Base-by-base conservation (phyloP, 2,888 invertebrate genomes). In the Iselma pallidipennis region DNA sequence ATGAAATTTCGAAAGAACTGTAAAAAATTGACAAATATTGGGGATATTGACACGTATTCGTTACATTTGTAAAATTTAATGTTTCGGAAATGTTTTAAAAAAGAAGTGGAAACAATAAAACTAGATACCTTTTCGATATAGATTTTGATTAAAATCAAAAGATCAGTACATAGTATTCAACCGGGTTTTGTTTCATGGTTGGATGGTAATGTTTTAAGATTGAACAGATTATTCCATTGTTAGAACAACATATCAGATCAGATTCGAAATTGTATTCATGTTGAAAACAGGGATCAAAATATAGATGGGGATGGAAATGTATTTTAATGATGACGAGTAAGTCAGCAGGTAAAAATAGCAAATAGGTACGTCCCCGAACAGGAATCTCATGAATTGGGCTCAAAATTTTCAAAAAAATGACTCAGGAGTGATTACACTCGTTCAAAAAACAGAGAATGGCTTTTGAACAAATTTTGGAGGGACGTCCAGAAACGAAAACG, bases 21-120 rank as follows among this genome's bases (percentile, higher is more conserved):
- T 67, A 71, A 74, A 69, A 68, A 67, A 55, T 28, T 14, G 31
- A n/a, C 14, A 5, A n/a, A 33, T 33, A 33, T 33, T 33, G 31
- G 31, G 14, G 1, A 33, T n/a, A 14, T 33, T 33, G 14, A 1
- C 1, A 14, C 2, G 10, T 14, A 75, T 74, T 74, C 69, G 74
- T 63, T 57, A 67, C 65, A 67, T 69, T 69, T 62, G 59, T 29
- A 58, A 71, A 70, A 73, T 68, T 74, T 72, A 74, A 74, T 75
- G 74, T 74, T 72, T 71, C 71, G 74, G 71, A 74, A 73, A 74
- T 49, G 48, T 48, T 57, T 37, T 33, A 49, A 31, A 55, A 10
- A 48, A 10, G 42, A 29, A 21, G n/a, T 14, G 45, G 29, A 49
- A 9, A n/a, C n/a, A n/a, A n/a, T n/a, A n/a, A n/a, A n/a, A n/a